Conservation (phyloP, 2,113 vertebrate species). For the Dinomys branickii region DNA sequence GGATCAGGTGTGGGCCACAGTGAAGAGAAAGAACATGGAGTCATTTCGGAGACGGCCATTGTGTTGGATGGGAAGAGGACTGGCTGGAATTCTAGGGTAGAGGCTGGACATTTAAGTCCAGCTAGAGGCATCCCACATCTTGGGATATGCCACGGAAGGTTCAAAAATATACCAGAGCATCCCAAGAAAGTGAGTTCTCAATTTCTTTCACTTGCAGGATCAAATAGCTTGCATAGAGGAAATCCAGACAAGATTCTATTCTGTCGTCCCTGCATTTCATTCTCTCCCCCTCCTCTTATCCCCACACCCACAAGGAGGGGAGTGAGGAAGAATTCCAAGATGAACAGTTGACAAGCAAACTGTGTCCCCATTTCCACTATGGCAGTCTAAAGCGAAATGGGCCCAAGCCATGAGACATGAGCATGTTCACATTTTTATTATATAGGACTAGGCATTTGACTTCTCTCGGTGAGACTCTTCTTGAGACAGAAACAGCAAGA, state of each 20-base stretch:
- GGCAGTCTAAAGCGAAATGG: neutral
- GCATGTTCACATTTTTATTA: constrained; percentile 15
- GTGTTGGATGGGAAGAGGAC: neutral
- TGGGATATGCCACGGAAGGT: neutral
- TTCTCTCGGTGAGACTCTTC: neutral
- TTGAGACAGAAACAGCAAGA: constrained; percentile 14
- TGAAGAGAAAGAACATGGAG: neutral
- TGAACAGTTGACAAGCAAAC: neutral
- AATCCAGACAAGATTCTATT: neutral
- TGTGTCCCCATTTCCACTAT: too few species aligned
- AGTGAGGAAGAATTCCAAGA: neutral
- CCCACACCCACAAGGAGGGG: neutral
- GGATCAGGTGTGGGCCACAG: neutral
- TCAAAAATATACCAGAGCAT: neutral
- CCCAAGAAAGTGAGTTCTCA: constrained; percentile 17
- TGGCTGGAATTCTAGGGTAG: neutral
- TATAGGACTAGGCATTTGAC: neutral
- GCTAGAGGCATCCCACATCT: neutral
- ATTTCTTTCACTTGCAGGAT: neutral
- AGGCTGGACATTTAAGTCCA: neutral
- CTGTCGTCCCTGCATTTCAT: neutral
- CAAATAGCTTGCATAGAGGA: neutral
- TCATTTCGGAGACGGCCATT: neutral
- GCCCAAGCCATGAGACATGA: neutral
- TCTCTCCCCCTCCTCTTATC: neutral